These are phyloP conservation scores for Emmelina monodactyla DNA, from an alignment of 2,888 invertebrate genomes.

Conservation along the genomic window DNA sequence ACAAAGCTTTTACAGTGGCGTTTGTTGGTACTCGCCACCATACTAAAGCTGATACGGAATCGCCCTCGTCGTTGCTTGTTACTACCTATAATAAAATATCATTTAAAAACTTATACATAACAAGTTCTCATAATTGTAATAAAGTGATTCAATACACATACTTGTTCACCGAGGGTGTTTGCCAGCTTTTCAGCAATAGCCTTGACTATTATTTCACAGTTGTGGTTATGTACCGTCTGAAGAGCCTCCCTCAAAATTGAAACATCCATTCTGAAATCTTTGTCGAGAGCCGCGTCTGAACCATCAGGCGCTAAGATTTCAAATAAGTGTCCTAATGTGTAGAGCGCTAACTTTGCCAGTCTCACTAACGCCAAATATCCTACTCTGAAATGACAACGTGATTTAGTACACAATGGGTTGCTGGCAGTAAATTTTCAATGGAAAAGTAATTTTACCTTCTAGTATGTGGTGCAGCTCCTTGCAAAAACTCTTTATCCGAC, in stretches of 20 bases:
- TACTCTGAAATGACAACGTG: conserved; percentile 62
- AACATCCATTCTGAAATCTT: conserved; percentile 59
- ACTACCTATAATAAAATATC: too few relatives aligned
- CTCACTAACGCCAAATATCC: conserved; percentile 89
- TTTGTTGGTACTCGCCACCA: conserved; percentile 55
- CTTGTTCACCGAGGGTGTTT: conserved; percentile 80
- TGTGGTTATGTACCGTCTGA: conserved; percentile 82
- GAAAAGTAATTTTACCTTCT: conserved; percentile 33
- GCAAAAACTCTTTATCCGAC: conserved; percentile 55
- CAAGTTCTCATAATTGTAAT: too few relatives aligned
- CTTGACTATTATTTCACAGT: conserved; percentile 83
- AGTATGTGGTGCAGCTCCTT: conserved; percentile 51
- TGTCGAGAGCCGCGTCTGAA: conserved; percentile 44
- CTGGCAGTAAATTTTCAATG: not conserved
- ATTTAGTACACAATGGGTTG: not conserved
- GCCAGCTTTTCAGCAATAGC: conserved; percentile 86
- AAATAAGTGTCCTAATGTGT: conserved; percentile 84
- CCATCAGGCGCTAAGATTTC: conserved; percentile 66
- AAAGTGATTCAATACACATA: too few relatives aligned
- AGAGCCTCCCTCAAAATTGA: conserved; percentile 83
- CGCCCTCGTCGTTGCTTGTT: conserved; percentile 40
- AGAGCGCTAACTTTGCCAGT: conserved; percentile 87
- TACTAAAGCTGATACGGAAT: conserved; percentile 42
- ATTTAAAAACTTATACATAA: too few relatives aligned
- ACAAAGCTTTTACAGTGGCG: conserved; percentile 51